phyloP scores from a whole-genome alignment of 2,888 invertebrate genomes.

The Thyatira batis region DNA sequence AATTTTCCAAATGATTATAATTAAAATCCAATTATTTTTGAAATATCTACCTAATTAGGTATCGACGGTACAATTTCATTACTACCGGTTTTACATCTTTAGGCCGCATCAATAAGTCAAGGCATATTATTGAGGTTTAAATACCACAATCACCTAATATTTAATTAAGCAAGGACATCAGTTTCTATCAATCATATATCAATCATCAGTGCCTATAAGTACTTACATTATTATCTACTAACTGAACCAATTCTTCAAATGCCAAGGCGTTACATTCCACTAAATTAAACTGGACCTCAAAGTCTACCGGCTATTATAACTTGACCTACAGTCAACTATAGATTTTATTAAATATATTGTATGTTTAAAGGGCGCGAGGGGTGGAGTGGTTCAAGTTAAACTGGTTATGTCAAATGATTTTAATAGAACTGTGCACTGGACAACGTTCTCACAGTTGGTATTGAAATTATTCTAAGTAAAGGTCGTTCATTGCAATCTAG shows the following conservation, averaged over 20 bases:
- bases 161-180: slow-evolving; percentile 37
- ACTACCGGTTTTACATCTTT: not conserved
- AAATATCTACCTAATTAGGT: slow-evolving; percentile 3
- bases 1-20: not conserved
- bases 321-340: slow-evolving; percentile 28
- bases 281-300: slow-evolving; percentile 41
- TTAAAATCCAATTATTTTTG: slow-evolving; percentile 9
- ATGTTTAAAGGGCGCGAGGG: slow-evolving; percentile 13
- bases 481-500: slow-evolving; percentile 32
- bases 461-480: slow-evolving; percentile 36
- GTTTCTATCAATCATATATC: slow-evolving; percentile 48
- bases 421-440: slow-evolving; percentile 21
- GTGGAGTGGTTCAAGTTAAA: slow-evolving; percentile 6
- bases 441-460: slow-evolving; percentile 44
- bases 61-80: not conserved
- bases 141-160: slow-evolving; percentile 12
- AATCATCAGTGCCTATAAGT: slow-evolving; percentile 43
- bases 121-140: slow-evolving; percentile 8
- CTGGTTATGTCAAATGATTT: slow-evolving; percentile 24
- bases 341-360: slow-evolving; percentile 1
- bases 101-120: slow-evolving; percentile 1
- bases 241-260: slow-evolving; percentile 56
- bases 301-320: slow-evolving; percentile 42
- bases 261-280: slow-evolving; percentile 65
- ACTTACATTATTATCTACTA: slow-evolving; percentile 29